These are phyloP conservation scores for Heteractis magnifica DNA, from an alignment of 92 coral and sea anemone species.

Conservation along the genomic window DNA sequence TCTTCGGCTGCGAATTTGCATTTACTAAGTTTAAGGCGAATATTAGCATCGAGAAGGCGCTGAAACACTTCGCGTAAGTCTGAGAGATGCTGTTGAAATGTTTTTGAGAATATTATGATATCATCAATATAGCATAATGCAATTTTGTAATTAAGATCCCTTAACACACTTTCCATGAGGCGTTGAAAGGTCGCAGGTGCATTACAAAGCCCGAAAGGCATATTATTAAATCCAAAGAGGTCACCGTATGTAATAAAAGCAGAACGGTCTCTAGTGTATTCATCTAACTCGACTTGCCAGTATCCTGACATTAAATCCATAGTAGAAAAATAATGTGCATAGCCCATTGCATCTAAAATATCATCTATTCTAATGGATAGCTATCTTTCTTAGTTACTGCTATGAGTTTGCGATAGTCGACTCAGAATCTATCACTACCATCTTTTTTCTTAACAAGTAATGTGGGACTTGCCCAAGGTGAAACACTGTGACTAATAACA, in stretches of 20 bases:
- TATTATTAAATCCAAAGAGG: not conserved
- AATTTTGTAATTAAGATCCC: slow-evolving; percentile 6
- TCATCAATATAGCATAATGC: not conserved
- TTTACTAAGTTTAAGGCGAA: slow-evolving; percentile 23
- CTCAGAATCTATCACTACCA: slow-evolving; percentile 17
- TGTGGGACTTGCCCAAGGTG: slow-evolving; percentile 61
- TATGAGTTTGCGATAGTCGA: not conserved
- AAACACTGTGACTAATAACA: slow-evolving; percentile 58
- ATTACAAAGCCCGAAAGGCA: slow-evolving; percentile 1
- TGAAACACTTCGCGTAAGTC: slow-evolving; percentile 47
- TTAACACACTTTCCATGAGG: slow-evolving; percentile 31
- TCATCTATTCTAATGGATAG: not conserved
- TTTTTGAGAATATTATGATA: slow-evolving; percentile 29
- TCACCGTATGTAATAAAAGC: not conserved
- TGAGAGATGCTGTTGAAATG: slow-evolving; percentile 35
- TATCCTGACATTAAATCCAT: slow-evolving; percentile 12
- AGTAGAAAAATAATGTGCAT: not conserved
- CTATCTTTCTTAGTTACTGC: slow-evolving; percentile 8
- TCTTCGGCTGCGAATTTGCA: slow-evolving; percentile 28
- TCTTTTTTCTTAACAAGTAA: slow-evolving; percentile 63
- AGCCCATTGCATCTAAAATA: not conserved
- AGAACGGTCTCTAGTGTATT: not conserved
- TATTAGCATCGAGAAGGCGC: slow-evolving; percentile 34
- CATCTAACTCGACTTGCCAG: not conserved
- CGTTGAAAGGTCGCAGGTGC: slow-evolving; percentile 36